Base-by-base conservation (phyloP, 2,113 vertebrate species). In the Sus scrofa region DNA sequence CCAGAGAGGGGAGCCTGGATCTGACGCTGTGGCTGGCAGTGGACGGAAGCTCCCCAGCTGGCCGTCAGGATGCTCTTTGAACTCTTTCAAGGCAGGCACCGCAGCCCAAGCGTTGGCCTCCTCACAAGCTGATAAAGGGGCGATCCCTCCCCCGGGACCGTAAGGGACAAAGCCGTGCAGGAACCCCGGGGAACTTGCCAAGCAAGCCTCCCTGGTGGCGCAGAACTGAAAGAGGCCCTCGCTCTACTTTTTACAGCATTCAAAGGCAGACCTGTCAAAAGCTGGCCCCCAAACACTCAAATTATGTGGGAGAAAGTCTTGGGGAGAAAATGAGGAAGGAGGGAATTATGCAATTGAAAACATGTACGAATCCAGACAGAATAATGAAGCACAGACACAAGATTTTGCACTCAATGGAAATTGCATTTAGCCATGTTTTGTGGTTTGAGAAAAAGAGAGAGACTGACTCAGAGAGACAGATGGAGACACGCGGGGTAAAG, bases 281-380 rank as follows among this genome's bases (percentile, higher is more conserved):
- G 95, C 94, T 70, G 96, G 95, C 95, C 97, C 98, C 97, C 96
- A 98, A 97, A 97, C 97, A 97, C 84, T 97, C 97, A 92, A 95
- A 97, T 97, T 97, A 97, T 98, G 97, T 98, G 97, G 96, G 97
- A 98, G 97, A 97, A 98, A 98, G 97, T 98, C 98, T 98, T 94
- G 91, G 96, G 98, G 96, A 98, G 97, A 96, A 97, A 98, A 98
- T 96, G 86, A 97, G 86, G 89, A 96, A 97, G 95, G 96, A 97
- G 93, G 95, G 91, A 97, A 97, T 96, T 97, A 93, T 96, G 93
- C 97, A 98, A 98, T 96, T 97, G 97, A 97, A 98, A 98, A 97
- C 95, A 97, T 79, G 93, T 96, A 97, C 83, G 24, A 87, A 96
- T 94, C 95, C 97, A 98, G 97, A 98, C 97, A 97, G 97, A 98